Base-by-base conservation (phyloP, 2,888 invertebrate species). In the Platycnemis pennipes region DNA sequence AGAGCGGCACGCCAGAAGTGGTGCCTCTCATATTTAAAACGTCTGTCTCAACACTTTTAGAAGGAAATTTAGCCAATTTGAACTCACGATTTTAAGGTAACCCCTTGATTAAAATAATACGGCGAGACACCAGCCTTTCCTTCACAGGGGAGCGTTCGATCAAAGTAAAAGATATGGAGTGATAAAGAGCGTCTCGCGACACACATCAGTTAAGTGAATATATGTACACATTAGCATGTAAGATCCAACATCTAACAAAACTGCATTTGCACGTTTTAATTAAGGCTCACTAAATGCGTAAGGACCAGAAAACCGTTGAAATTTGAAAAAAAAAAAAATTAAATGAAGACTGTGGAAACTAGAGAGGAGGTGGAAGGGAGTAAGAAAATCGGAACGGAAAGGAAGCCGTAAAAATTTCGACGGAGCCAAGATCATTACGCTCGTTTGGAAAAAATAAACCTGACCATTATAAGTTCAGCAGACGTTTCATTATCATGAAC, bases 401-500 rank as follows among this genome's bases (percentile, higher is more conserved):
- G 63, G n/a, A 63, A 63, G 26, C 63, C 7, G 63, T 26, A 77
- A 22, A 77, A 8, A 37, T 13, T 22, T 37, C 77, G 13, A 77
- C 37, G 8, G 11, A 37, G 13, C 37, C 77, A 77, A 77, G 77
- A 77, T 77, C 77, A 77, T 31, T 13, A 77, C 31, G 31, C 77
- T 8, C 37, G n/a, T 7, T 26, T 26, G 26, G 26, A 22, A 22
- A 31, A 69, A 69, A 37, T 37, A 77, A 77, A 37, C 37, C 31
- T 77, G 31, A 37, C 77, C 31, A n/a, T 37, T 77, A 77, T 77
- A 77, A 37, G 31, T 77, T 26, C 77, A 77, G 31, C 77, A 77
- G 77, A 77, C 77, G 77, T 77, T 77, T 77, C 77, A 77, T 77
- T 77, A 77, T 77, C 77, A 77, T 13, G 37, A 37, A 37, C 77